Evolutionary conservation across 1,140 invertebrate species (phyloP), one percentile per base, ranked within the genome.

Genomic region (Drosophila lowei): DNA sequence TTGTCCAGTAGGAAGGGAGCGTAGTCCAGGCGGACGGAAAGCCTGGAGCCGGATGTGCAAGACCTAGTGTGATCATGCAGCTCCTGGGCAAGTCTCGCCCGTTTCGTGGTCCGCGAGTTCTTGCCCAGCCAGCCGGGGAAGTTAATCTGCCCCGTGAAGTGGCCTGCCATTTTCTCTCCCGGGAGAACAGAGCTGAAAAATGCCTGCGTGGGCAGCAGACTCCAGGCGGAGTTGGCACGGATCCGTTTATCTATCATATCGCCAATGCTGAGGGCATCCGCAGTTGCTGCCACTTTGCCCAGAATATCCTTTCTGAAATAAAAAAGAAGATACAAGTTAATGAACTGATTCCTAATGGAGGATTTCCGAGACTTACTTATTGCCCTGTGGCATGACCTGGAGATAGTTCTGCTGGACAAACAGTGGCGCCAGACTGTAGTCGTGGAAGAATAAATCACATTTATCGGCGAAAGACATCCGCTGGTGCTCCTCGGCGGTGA

Each of bases 341-440:
- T 28, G 0, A 2, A 23, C 2, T 9, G 2, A 11, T 25, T 28
- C 0, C 13, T 4, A 4, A 5, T 64, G 2, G 11, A 21, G 18
- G 21, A 41, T 28, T 0, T 8, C 15, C 0, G 0, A n/a, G 4
- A 25, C 66, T 92, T 92, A 96, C 95, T 93, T 94, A 30, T 94
- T 93, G 56, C 93, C 94, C 50, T 94, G 92, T 0, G 97, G 96
- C 13, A 91, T 83, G 0, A 96, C 96, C 53, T 93, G 93, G 0
- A 97, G 92, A 93, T 99, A 99, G 93, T 99, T 99, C 91, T 99
- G 98, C 90, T 99, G 98, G 0, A 99, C 97, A 92, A 99, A 99
- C 16, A 99, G 93, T 7, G 98, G 97, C 4, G 95, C 95, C 62
- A 99, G 94, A 85, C 94, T 98, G 92, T 99, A 99, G 93, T 99